Evolutionary conservation across 2,888 invertebrate genomes (phyloP).

Genomic region (Rhamnusium bicolor): DNA sequence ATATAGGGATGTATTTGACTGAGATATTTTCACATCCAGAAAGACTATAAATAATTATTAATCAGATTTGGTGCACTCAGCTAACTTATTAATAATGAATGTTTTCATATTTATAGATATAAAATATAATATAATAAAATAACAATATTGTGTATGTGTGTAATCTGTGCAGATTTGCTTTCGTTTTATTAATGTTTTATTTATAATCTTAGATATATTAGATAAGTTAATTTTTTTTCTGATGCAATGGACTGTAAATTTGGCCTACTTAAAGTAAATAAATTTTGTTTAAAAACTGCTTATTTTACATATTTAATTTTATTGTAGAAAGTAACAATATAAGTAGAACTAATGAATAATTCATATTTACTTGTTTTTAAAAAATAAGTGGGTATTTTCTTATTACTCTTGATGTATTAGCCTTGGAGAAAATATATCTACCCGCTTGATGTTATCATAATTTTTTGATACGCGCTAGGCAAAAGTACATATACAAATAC

Average conservation of each 20-base stretch:
- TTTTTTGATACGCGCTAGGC: too few species aligned
- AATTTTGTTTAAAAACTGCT: not conserved
- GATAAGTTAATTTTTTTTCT: not conserved
- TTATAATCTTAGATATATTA: not conserved
- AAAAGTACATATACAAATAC: not conserved
- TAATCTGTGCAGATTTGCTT: not conserved
- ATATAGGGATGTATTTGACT: too few species aligned
- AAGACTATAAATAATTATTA: not conserved
- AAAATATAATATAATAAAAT: too few species aligned
- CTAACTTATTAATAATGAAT: not conserved
- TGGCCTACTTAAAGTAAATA: not conserved
- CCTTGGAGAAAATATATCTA: not conserved
- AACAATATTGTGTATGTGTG: not conserved
- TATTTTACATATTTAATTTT: not conserved
- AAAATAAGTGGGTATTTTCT: not conserved
- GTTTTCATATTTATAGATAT: not conserved
- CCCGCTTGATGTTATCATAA: too few species aligned
- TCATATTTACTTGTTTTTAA: conserved; percentile 5
- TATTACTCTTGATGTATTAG: not conserved
- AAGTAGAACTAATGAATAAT: conserved; percentile 18
- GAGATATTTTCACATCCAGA: too few species aligned
- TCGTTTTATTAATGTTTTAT: not conserved
- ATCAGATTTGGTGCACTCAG: not conserved
- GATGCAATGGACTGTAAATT: not conserved
- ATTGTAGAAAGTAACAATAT: conserved; percentile 10